Conservation (phyloP, 2,888 invertebrate species). For the Erebia ligea region DNA sequence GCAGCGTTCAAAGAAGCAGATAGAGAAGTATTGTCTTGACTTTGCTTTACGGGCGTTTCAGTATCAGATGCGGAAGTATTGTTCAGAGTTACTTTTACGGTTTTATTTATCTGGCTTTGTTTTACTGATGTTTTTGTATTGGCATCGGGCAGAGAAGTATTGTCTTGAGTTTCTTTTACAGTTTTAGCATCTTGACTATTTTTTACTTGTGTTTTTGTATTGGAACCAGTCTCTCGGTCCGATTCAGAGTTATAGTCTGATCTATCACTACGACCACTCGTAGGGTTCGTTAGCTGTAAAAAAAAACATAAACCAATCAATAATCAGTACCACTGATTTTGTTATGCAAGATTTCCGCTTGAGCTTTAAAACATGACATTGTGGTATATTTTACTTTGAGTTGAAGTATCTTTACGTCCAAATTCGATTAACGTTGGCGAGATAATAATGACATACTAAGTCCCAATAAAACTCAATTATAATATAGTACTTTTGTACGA, state of each 20-base stretch:
- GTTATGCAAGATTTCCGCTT: too few species aligned
- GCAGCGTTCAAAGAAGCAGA: too few species aligned
- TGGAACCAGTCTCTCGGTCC: conserved; percentile 55
- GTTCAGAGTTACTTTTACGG: background rate
- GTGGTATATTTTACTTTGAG: too few species aligned
- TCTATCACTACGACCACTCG: conserved; percentile 60
- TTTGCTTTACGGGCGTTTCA: background rate
- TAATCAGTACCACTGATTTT: too few species aligned
- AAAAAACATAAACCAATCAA: conserved; percentile 30
- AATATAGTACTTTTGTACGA: too few species aligned
- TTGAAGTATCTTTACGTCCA: too few species aligned
- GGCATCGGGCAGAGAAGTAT: background rate
- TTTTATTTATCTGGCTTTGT: background rate
- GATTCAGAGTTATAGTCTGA: conserved; percentile 56
- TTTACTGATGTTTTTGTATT: background rate
- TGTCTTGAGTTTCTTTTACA: background rate
- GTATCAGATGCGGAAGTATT: background rate
- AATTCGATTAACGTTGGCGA: too few species aligned
- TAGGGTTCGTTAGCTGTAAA: conserved; percentile 68
- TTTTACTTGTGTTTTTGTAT: conserved; percentile 19
- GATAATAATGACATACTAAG: too few species aligned
- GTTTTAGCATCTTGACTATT: conserved; percentile 18
- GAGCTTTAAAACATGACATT: too few species aligned
- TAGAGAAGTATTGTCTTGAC: too few species aligned
- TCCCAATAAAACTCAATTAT: too few species aligned